These are phyloP conservation scores for Hybognathus amarus DNA, from an alignment of 2,797 vertebrate species.

Conservation along the genomic window DNA sequence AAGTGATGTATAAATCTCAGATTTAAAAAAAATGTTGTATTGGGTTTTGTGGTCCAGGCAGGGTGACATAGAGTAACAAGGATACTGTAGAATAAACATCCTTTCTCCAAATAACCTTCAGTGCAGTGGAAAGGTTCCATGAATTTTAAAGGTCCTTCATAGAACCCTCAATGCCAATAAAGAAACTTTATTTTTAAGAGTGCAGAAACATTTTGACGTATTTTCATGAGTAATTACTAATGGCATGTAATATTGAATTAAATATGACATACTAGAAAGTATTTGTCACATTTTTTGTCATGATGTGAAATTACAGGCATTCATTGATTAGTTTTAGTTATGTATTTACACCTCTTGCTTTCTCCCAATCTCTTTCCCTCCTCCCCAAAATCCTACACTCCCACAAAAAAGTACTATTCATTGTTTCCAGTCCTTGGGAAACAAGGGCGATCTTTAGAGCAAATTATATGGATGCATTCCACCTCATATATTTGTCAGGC, in stretches of 20 bases:
- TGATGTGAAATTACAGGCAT: slow-evolving; percentile 12
- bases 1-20: too few species aligned
- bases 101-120: neutral
- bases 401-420: slow-evolving; percentile 75
- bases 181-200: neutral
- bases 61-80: too few species aligned
- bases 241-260: neutral
- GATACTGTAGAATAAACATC: neutral
- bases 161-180: neutral
- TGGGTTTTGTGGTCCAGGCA: too few species aligned
- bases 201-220: neutral
- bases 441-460: slow-evolving; percentile 88
- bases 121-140: neutral
- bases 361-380: slow-evolving; percentile 8
- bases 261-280: neutral
- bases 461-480: slow-evolving; percentile 92
- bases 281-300: neutral
- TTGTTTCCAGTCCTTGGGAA: slow-evolving; percentile 87
- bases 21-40: too few species aligned
- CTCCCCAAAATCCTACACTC: slow-evolving; percentile 39
- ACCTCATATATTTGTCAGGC: slow-evolving; percentile 98
- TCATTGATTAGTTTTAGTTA: slow-evolving; percentile 27
- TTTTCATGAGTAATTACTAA: neutral
- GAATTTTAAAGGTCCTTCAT: neutral
- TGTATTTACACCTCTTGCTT: slow-evolving; percentile 13